Evolutionary conservation across 2,113 vertebrate genomes (phyloP), one percentile per base, ranked within the genome.

Genomic region (Pseudorasbora parva): DNA sequence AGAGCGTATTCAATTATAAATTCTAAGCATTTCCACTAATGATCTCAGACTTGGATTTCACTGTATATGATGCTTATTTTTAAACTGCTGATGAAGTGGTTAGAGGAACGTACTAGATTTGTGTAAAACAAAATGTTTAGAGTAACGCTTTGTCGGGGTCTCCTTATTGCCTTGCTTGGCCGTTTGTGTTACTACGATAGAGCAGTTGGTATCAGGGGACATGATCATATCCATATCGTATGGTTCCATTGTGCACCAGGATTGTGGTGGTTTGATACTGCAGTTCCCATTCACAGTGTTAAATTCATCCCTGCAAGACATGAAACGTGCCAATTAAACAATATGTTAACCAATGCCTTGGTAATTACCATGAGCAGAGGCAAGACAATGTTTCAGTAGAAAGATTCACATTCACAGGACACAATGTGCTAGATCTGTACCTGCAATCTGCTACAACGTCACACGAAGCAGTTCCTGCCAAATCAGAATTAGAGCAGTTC

Each of bases 171-270:
- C 54, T 30, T 43, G 15, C 1, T 21, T 8, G 1, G 14, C 64
- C 2, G 12, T 30, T 0, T 57, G 75, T 1, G 54, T 73, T 57
- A 49, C 89, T 12, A 8, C 86, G 0, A 89, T 51, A 0, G 0
- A 86, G 23, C 94, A 95, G 0, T 0, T 0, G 0, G 90, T 91
- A 12, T 76, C 91, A 64, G 79, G 0, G 0, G 12, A 21, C 0
- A 54, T 12, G 0, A 91, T 47, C 0, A 9, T 0, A 0, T 4
- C 0, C 0, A 93, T 51, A 0, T 1, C 0, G 0, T 84, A 10
- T 0, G 78, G 57, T 5, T 43, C 0, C 11, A 94, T 91, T 0
- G 10, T 11, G 64, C 93, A 95, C 93, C 93, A 93, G 33, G 87
- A 82, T 0, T 25, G 78, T 77, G 89, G 87, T 0, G 90, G 73